Conservation (phyloP, 2,797 vertebrate genomes). For the Botia almorhae region DNA sequence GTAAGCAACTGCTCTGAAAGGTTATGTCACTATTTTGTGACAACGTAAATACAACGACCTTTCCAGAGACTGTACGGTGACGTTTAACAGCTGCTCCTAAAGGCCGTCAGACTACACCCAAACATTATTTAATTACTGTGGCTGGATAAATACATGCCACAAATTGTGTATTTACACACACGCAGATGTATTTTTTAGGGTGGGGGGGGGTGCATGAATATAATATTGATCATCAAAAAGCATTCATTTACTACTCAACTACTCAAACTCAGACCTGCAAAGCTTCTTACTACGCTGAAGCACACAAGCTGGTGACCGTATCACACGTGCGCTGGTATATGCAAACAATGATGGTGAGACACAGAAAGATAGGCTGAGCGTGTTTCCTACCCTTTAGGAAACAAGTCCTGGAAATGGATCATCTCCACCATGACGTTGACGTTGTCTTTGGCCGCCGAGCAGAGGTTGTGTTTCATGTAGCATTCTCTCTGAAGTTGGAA, state of each 20-base stretch:
- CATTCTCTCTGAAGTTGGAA: conserved; percentile 96
- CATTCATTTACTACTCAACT: not conserved
- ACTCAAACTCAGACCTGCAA: not conserved
- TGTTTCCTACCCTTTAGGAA: conserved; percentile 91
- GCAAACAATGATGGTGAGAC: not conserved
- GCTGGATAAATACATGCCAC: conserved; percentile 23
- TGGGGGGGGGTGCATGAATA: no score
- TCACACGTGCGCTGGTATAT: not conserved
- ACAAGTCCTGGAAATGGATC: conserved; percentile 98
- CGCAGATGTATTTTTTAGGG: no score
- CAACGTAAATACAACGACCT: conserved; percentile 34
- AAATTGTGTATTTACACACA: not conserved
- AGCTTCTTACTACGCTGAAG: not conserved
- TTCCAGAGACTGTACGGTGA: conserved; percentile 46
- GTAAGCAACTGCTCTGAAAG: conserved; percentile 34
- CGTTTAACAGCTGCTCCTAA: conserved; percentile 23
- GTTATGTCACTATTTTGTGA: conserved; percentile 44
- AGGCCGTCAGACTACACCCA: not conserved
- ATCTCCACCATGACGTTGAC: conserved; percentile 97
- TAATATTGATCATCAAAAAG: not conserved
- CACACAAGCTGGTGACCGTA: not conserved
- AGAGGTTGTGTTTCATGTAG: conserved; percentile 96
- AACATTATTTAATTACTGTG: conserved; percentile 35
- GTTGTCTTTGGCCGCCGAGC: conserved; percentile 94
- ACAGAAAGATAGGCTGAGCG: not conserved